phyloP scores from a whole-genome alignment of 2,888 invertebrate genomes.

The Cephus sareptanus region DNA sequence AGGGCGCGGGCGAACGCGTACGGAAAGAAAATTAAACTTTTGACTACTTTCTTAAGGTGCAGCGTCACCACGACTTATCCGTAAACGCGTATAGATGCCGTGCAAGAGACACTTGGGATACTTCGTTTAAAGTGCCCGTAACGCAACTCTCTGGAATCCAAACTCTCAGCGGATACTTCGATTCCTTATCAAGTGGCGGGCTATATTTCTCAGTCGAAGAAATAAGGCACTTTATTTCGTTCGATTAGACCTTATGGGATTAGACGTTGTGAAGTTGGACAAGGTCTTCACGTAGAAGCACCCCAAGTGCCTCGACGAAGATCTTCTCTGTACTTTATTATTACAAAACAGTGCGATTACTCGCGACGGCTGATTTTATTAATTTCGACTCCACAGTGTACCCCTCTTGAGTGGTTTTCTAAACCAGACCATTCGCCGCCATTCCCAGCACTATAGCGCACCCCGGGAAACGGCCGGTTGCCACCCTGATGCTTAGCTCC shows the following conservation, averaged over 20 bases:
- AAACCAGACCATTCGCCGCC: slow-evolving; percentile 21
- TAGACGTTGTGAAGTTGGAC: neutral
- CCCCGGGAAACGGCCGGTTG: slow-evolving; percentile 26
- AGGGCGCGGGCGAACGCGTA: slow-evolving; percentile 12
- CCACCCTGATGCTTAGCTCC: slow-evolving; percentile 22
- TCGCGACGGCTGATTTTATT: slow-evolving; percentile 27
- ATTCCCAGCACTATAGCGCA: slow-evolving; percentile 5
- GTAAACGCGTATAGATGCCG: too few species aligned
- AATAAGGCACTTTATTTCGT: neutral
- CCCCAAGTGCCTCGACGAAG: slow-evolving; percentile 29
- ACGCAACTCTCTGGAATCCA: too few species aligned
- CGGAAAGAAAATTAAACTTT: slow-evolving; percentile 50
- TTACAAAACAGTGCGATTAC: slow-evolving; percentile 40
- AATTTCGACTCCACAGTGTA: slow-evolving; percentile 36
- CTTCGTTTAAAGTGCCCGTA: neutral
- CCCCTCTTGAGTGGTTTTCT: slow-evolving; percentile 24
- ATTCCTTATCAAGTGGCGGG: neutral
- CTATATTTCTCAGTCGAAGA: neutral
- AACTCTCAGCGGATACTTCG: too few species aligned
- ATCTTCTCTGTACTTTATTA: slow-evolving; percentile 41
- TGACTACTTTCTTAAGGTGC: slow-evolving; percentile 40
- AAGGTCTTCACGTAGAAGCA: slow-evolving; percentile 24
- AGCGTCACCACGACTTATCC: too few species aligned
- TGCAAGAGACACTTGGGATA: neutral
- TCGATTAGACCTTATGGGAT: neutral